Conservation (phyloP, 2,797 vertebrate genomes). For the Tinamus major region DNA sequence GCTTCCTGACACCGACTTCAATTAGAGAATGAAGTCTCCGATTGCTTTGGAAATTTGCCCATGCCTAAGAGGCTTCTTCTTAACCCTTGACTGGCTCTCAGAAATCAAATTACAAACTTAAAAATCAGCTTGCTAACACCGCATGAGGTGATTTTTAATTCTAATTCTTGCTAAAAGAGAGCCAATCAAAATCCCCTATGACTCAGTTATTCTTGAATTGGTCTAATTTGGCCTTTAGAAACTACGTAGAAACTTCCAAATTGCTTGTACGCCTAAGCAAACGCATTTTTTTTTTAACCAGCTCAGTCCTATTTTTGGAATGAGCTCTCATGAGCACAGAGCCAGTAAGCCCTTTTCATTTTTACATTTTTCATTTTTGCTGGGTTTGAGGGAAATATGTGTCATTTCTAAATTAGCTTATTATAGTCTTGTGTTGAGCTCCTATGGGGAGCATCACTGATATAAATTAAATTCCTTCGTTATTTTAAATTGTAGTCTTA, state of each 20-base stretch:
- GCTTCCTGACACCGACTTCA: constrained; percentile 1
- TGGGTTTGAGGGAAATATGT: constrained; percentile 40
- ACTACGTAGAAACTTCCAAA: background rate
- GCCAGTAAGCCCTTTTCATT: background rate
- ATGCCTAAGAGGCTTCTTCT: background rate
- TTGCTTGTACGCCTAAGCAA: rapidly evolving
- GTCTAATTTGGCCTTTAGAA: constrained; percentile 29
- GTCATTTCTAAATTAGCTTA: constrained; percentile 47
- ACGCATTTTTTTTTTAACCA: constrained; percentile 29
- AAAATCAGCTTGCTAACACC: background rate
- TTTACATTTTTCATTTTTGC: constrained; percentile 22
- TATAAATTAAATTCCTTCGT: constrained; percentile 48
- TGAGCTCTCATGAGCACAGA: background rate
- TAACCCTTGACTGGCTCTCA: constrained; percentile 9
- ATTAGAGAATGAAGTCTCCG: background rate
- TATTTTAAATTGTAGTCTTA: constrained; percentile 58
- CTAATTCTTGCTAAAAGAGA: background rate
- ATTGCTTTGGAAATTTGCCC: constrained; percentile 33
- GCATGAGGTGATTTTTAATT: background rate
- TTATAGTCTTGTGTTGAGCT: constrained; percentile 22
- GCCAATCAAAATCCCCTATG: background rate
- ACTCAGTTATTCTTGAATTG: background rate
- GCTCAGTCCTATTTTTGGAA: background rate
- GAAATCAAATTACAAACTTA: background rate
- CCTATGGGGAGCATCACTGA: background rate